Base-by-base conservation (phyloP, 2,113 vertebrate species). In the Callipepla squamata region DNA sequence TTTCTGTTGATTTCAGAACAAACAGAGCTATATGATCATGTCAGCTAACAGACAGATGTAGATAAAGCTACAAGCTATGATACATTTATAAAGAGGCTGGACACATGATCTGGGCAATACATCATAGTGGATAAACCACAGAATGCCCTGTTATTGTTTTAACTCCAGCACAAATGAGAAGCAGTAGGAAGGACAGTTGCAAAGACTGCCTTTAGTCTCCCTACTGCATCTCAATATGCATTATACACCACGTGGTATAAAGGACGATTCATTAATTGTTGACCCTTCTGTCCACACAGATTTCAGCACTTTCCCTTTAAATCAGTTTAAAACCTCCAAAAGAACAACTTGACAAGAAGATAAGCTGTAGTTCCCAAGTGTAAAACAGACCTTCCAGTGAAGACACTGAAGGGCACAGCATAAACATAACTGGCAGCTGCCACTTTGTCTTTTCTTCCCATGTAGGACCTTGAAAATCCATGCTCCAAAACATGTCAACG, bases 1-100 rank as follows among this genome's bases (percentile, higher is more conserved):
- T 89, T 81, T 59, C 72, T 6, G 2, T 13, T 50, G 93, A 92
- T 96, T 96, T 97, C 88, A 97, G 97, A 98, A 97, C 65, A 97
- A 97, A 96, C 81, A 90, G 32, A 89, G 90, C 51, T 63, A 70
- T 77, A 84, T 12, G 61, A 79, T 89, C 91, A 18, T 10, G 22
- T 36, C 81, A 77, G 30, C n/a, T 78, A 89, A 92, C 58, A 87
- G 83, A 72, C 17, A 55, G 57, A 81, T 57, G 84, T 79, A 96
- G 85, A 91, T 96, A 95, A 65, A 82, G 62, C 95, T 96, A 82
- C 80, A 91, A 63, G 55, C 79, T 67, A 66, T 19, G 70, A 57
- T 70, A 38, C 50, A 87, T 83, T 92, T 90, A 92, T 66, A 87
- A 85, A 73, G 57, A 53, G 53, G 55, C 53, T 79, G 57, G 53